Conservation (phyloP, 2,113 vertebrate genomes). For the Eptatretus burgeri region DNA sequence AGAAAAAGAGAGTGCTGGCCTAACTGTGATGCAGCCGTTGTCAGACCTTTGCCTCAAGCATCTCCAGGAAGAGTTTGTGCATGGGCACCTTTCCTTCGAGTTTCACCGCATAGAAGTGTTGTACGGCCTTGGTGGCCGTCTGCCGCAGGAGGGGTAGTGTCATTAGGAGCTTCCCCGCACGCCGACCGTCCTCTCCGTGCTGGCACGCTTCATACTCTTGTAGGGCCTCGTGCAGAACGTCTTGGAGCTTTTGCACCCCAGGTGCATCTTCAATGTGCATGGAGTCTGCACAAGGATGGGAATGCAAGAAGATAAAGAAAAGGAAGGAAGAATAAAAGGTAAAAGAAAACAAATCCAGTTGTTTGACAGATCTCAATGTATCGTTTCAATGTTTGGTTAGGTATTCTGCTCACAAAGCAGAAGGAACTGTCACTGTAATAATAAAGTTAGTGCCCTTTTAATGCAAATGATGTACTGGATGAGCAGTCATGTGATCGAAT, state of each 20-base stretch:
- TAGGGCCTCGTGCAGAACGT: slow-evolving; percentile 54
- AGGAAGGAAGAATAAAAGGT: slow-evolving; percentile 1
- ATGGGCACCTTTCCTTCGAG: slow-evolving; percentile 56
- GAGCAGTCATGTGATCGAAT: no score
- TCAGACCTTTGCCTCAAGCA: slow-evolving; percentile 89
- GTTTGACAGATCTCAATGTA: no score
- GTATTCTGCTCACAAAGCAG: no score
- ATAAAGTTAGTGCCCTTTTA: no score
- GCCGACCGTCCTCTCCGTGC: slow-evolving; percentile 25
- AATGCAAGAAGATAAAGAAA: background rate
- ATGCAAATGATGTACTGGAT: no score
- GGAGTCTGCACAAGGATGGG: slow-evolving; percentile 23
- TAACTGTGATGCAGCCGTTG: slow-evolving; percentile 10
- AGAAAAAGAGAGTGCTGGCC: no score
- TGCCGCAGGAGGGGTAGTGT: slow-evolving; percentile 54
- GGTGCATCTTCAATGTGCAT: slow-evolving; percentile 66
- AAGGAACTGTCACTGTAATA: no score
- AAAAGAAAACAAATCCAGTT: background rate
- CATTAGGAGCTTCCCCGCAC: slow-evolving; percentile 44
- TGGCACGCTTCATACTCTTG: slow-evolving; percentile 39
- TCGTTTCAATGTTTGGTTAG: no score
- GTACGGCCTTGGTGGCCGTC: slow-evolving; percentile 48
- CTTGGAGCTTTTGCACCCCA: slow-evolving; percentile 49
- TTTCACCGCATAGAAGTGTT: slow-evolving; percentile 59
- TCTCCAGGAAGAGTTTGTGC: slow-evolving; percentile 80